Conservation (phyloP, 2,888 invertebrate genomes). For the Chymomyza amoena region DNA sequence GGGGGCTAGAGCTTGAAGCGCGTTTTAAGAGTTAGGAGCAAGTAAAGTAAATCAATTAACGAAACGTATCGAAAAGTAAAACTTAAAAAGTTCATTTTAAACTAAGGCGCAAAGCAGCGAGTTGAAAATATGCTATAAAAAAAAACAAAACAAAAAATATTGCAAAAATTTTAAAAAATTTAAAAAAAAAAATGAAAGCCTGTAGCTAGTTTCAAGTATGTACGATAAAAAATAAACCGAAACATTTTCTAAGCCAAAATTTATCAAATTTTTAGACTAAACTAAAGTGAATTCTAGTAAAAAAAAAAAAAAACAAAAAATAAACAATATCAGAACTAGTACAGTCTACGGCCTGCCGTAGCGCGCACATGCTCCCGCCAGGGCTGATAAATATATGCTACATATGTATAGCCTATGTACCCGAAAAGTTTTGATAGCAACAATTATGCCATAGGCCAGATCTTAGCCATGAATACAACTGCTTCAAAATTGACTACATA, state of each 20-base stretch:
- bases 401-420: too few relatives aligned
- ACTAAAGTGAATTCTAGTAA: neutral
- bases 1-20: slow-evolving; percentile 19
- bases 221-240: slow-evolving; percentile 25
- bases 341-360: slow-evolving; percentile 7
- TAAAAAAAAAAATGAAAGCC: slow-evolving; percentile 39
- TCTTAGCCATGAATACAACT: neutral
- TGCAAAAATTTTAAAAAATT: slow-evolving; percentile 10
- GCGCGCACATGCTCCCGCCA: neutral
- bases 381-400: too few relatives aligned
- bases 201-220: slow-evolving; percentile 73
- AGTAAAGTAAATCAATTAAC: slow-evolving; percentile 54
- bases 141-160: slow-evolving; percentile 6
- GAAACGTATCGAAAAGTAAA: slow-evolving; percentile 58
- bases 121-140: slow-evolving; percentile 14
- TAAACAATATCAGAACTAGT: slow-evolving; percentile 10
- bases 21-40: neutral
- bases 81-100: slow-evolving; percentile 40
- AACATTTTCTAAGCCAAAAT: slow-evolving; percentile 69
- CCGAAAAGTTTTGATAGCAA: too few relatives aligned
- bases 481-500: neutral
- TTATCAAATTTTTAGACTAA: slow-evolving; percentile 60
- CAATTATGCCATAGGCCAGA: too few relatives aligned
- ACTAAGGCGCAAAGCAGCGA: slow-evolving; percentile 28
- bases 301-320: slow-evolving; percentile 14